phyloP scores from a whole-genome alignment of 1,140 invertebrate species.

The Theocolax elegans region DNA sequence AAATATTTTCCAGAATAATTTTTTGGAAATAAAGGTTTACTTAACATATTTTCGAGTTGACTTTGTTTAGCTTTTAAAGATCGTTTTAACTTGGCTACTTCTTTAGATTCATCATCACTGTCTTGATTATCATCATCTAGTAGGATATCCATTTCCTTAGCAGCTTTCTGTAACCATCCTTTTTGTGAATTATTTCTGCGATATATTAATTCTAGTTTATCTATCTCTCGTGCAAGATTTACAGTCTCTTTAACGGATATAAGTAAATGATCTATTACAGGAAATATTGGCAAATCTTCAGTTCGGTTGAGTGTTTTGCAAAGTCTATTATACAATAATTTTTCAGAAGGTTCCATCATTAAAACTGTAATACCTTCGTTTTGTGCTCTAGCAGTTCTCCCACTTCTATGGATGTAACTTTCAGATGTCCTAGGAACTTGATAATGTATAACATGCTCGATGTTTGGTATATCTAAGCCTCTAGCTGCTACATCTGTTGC shows the following conservation, averaged over 20 bases:
- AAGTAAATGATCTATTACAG: slow-evolving; percentile 78
- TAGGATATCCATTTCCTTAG: slow-evolving; percentile 88
- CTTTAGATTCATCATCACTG: too few relatives aligned
- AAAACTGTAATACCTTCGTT: slow-evolving; percentile 92
- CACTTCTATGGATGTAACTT: slow-evolving; percentile 96
- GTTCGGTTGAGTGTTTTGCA: slow-evolving; percentile 86
- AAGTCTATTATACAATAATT: slow-evolving; percentile 82
- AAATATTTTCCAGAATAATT: slow-evolving; percentile 78
- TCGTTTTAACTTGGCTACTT: slow-evolving; percentile 56
- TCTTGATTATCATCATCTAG: slow-evolving; percentile 83
- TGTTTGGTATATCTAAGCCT: slow-evolving; percentile 93
- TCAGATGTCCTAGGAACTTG: slow-evolving; percentile 96
- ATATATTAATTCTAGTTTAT: slow-evolving; percentile 77
- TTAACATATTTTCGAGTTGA: slow-evolving; percentile 71
- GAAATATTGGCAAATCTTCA: slow-evolving; percentile 85
- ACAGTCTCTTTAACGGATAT: slow-evolving; percentile 78
- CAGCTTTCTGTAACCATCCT: slow-evolving; percentile 86
- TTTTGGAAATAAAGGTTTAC: slow-evolving; percentile 74
- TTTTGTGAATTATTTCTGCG: slow-evolving; percentile 76
- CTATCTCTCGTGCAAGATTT: slow-evolving; percentile 81
- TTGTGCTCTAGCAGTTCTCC: slow-evolving; percentile 90
- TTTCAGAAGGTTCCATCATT: slow-evolving; percentile 90
- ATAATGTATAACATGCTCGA: slow-evolving; percentile 97
- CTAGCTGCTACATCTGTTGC: slow-evolving; percentile 98
- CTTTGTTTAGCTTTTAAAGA: slow-evolving; percentile 69